Base-by-base conservation (phyloP, 2,888 invertebrate species). In the Crematogaster levior region DNA sequence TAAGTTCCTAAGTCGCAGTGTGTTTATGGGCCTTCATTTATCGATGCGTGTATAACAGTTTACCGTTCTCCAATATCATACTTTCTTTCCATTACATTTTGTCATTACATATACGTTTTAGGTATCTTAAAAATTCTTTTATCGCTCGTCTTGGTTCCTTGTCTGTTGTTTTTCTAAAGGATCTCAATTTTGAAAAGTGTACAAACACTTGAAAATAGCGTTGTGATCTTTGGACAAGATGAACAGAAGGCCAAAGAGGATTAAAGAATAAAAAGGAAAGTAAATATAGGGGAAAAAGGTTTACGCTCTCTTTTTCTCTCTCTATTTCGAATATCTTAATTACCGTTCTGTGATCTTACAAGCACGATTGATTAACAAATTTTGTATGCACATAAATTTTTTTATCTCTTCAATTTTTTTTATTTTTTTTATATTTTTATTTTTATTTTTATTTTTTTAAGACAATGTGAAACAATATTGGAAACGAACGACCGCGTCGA, bases 11-110 rank as follows among this genome's bases (percentile, higher is more conserved):
- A 53, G 56, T 46, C 43, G 56, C 56, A 30, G 27, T 15, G 68
- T 43, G 68, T 79, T 68, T 79, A 79, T 46, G 34, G 34, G 7
- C 12, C 18, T 68, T 68, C 68, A 68, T 79, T 79, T 68, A 56
- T 68, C 43, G 30, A 53, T 30, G 53, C 18, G 43, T 43, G 30
- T 56, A 43, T 43, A 79, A 77, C 30, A 43, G 24, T 56, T 68
- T 46, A 58, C n/a, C 56, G 43, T 3, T 58, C 18, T 56, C 24
- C 43, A 43, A 43, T 58, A 34, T 18, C 56, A 15, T 18, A 56
- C 34, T 56, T 68, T 37, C 51, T 51, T 63, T 37, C 40, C 15
- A 6, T 56, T 51, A 56, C n/a, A 5, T 30, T 30, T 53, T 40
- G 3, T 30, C 15, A 5, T 46, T 27, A 18, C 56, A 21, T 43